Evolutionary conservation across 2,888 invertebrate species (phyloP).

Genomic region (Callinectes sapidus): DNA sequence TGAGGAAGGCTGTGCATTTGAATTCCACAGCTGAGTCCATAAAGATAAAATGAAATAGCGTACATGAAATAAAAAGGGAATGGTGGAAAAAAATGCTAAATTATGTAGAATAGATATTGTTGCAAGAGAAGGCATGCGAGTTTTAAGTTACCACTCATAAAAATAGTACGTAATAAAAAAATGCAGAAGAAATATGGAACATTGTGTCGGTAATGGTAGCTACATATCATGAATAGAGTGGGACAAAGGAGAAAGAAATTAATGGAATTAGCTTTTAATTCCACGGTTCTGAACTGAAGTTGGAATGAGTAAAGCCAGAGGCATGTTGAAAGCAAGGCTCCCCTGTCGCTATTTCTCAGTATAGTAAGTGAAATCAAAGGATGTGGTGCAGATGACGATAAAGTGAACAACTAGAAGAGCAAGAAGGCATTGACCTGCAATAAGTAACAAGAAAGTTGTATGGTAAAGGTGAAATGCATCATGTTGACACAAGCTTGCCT

Average conservation of each 20-base stretch:
- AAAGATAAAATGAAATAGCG: background rate
- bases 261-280: background rate
- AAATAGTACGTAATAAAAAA: background rate
- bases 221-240: background rate
- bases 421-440: too few species aligned
- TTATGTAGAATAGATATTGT: background rate
- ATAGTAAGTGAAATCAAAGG: too few species aligned
- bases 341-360: too few species aligned
- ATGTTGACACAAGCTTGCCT: too few species aligned
- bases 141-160: background rate
- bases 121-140: background rate
- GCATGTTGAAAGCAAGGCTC: too few species aligned
- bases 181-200: background rate
- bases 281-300: background rate
- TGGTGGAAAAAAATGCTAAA: background rate
- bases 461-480: too few species aligned
- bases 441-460: too few species aligned
- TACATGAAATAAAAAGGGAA: background rate
- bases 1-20: background rate
- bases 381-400: too few species aligned
- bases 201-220: background rate
- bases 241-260: background rate
- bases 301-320: background rate
- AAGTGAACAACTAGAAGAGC: too few species aligned
- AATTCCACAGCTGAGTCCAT: background rate